Conservation (phyloP, 1,140 invertebrate genomes). For the Thaumatotibia leucotreta region DNA sequence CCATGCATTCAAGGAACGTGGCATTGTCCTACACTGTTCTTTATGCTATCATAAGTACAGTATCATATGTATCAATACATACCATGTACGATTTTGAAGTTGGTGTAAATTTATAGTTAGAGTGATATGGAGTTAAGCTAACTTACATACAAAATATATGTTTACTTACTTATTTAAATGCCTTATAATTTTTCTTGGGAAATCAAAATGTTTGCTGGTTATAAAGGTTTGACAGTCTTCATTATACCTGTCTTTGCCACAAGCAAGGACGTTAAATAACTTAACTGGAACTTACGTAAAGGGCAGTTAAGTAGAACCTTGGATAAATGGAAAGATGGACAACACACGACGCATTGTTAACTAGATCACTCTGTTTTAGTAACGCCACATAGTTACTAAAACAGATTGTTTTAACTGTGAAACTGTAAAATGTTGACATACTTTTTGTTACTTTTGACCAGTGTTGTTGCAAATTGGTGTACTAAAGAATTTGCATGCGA, state of each 20-base stretch:
- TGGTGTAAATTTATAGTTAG: too few species aligned
- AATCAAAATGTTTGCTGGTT: too few species aligned
- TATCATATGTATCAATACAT: too few species aligned
- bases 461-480: background rate
- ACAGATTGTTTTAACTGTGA: background rate
- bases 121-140: too few species aligned
- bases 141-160: too few species aligned
- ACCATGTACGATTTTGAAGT: too few species aligned
- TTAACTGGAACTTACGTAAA: background rate
- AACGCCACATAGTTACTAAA: background rate
- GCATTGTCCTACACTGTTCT: too few species aligned
- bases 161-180: too few species aligned
- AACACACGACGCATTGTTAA: background rate
- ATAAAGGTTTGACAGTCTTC: background rate
- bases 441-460: background rate
- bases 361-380: background rate
- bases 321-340: background rate
- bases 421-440: background rate
- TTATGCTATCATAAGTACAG: too few species aligned
- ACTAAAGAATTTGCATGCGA: background rate
- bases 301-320: background rate
- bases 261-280: background rate
- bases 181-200: too few species aligned
- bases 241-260: background rate
- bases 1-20: too few species aligned